phyloP scores from a whole-genome alignment of 1,140 invertebrate genomes.

The Cydia amplana region DNA sequence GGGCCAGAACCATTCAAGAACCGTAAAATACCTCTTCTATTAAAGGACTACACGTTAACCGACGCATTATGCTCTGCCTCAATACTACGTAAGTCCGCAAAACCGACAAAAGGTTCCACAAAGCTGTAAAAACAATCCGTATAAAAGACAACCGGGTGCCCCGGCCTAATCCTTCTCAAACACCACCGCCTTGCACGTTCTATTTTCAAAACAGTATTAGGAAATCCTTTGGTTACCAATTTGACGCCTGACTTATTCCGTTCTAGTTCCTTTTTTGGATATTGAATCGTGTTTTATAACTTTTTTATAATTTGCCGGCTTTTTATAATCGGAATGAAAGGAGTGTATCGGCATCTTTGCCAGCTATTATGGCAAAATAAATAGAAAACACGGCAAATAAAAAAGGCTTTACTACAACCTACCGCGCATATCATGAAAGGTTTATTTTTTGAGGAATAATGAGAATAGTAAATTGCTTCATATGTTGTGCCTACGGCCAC shows the following conservation, averaged over 20 bases:
- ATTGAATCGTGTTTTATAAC: conserved; percentile 54
- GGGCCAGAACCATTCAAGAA: conserved; percentile 63
- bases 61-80: conserved; percentile 52
- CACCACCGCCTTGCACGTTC: conserved; percentile 55
- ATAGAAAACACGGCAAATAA: conserved; percentile 25
- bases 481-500: too few relatives aligned
- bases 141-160: conserved; percentile 53
- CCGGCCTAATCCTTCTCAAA: conserved; percentile 71
- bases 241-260: conserved; percentile 67
- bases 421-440: background rate
- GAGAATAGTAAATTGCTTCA: background rate
- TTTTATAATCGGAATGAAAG: conserved; percentile 33
- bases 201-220: conserved; percentile 78
- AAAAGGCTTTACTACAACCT: background rate
- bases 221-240: conserved; percentile 74
- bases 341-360: conserved; percentile 29
- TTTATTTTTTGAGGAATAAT: background rate
- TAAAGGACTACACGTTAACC: conserved; percentile 48
- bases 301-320: conserved; percentile 46
- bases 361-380: conserved; percentile 20
- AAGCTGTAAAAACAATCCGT: conserved; percentile 77
- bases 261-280: conserved; percentile 53
- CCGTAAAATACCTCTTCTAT: conserved; percentile 58
- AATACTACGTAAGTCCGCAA: conserved; percentile 50
- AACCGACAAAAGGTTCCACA: conserved; percentile 70